These are phyloP conservation scores for Nymphalis io DNA, from an alignment of 1,140 invertebrate genomes.

Conservation along the genomic window DNA sequence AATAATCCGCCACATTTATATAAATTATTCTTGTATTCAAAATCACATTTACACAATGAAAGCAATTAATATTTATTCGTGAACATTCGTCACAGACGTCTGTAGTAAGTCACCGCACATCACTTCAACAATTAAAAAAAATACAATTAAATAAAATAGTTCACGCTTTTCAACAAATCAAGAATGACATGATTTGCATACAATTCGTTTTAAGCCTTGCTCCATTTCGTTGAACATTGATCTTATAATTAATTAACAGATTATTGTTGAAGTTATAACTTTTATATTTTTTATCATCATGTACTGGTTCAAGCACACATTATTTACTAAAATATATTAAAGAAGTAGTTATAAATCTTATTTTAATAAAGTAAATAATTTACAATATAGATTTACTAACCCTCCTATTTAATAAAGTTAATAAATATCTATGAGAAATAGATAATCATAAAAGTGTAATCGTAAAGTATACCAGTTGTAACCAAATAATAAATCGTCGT, in stretches of 20 bases:
- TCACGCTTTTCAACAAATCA: conserved; percentile 46
- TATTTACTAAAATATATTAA: too few species aligned
- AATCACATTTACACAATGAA: conserved; percentile 8
- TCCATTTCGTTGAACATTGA: neutral
- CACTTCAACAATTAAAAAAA: conserved; percentile 8
- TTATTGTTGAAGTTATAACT: neutral
- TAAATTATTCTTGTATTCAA: conserved; percentile 4
- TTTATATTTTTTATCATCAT: too few species aligned
- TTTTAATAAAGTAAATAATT: too few species aligned
- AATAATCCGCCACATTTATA: neutral
- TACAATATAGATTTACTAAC: too few species aligned
- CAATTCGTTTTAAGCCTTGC: neutral
- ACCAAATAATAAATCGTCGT: conserved; percentile 29
- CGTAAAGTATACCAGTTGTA: conserved; percentile 30
- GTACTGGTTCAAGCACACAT: too few species aligned
- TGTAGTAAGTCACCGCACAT: conserved; percentile 1
- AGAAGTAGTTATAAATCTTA: too few species aligned
- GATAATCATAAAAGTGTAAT: conserved; percentile 30
- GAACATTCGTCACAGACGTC: conserved; percentile 39
- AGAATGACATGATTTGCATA: conserved; percentile 32
- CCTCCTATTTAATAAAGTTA: neutral
- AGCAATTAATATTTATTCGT: conserved; percentile 21
- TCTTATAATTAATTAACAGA: neutral
- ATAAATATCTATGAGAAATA: conserved; percentile 9
- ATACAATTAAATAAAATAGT: conserved; percentile 43